Conservation (phyloP, 2,113 vertebrate species). For the Sylvia atricapilla region DNA sequence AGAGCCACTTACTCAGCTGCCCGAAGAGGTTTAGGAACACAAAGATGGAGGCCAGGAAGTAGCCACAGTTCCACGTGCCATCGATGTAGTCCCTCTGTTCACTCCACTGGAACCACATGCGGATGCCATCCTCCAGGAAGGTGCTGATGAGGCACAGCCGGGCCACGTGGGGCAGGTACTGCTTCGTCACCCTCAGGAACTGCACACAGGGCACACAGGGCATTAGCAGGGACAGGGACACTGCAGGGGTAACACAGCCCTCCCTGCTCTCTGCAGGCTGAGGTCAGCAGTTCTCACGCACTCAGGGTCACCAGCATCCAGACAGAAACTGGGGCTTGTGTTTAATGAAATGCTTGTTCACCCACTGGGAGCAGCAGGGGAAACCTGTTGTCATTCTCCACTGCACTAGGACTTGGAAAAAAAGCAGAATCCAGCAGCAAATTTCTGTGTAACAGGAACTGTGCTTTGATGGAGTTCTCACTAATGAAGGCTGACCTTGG, state of each 20-base stretch:
- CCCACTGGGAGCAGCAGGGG: not conserved
- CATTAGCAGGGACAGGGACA: not conserved
- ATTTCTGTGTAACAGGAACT: not conserved
- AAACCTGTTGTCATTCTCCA: not conserved
- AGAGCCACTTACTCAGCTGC: slow-evolving; percentile 86
- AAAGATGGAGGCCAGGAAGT: slow-evolving; percentile 90
- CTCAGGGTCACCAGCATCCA: not conserved
- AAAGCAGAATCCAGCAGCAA: not conserved
- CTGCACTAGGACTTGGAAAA: not conserved
- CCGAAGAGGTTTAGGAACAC: slow-evolving; percentile 93
- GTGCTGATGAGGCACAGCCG: slow-evolving; percentile 97
- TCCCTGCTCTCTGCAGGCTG: not conserved
- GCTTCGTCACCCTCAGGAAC: slow-evolving; percentile 97
- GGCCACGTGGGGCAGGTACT: slow-evolving; percentile 94
- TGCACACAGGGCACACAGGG: slow-evolving; percentile 28
- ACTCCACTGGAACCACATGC: slow-evolving; percentile 99
- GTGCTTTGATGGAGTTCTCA: not conserved
- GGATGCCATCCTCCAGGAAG: slow-evolving; percentile 96
- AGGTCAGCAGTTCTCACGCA: not conserved
- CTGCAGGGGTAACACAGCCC: not conserved
- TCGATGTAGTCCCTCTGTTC: slow-evolving; percentile 98
- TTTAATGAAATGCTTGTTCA: not conserved
- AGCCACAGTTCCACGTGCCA: slow-evolving; percentile 92
- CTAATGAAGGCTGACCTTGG: slow-evolving; percentile 6
- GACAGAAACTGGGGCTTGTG: not conserved